These are phyloP conservation scores for Oreotrochilus melanogaster DNA, from an alignment of 2,113 vertebrate species.

Conservation along the genomic window DNA sequence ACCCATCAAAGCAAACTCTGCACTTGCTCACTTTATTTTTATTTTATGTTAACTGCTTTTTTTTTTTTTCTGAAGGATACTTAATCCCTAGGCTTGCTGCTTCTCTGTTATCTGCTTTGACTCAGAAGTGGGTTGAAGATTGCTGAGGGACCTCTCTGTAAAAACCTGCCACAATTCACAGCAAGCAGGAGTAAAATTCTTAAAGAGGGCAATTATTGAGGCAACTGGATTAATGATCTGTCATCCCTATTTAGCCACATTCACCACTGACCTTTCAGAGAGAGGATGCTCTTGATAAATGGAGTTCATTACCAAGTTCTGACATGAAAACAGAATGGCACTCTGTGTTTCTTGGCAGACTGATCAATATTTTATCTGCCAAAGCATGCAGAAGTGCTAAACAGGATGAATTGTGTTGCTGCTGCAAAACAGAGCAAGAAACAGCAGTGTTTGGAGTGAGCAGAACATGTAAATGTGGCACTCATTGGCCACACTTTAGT, in stretches of 20 bases:
- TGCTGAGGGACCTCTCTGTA: slow-evolving; percentile 27
- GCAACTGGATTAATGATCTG: slow-evolving; percentile 86
- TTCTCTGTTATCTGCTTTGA: slow-evolving; percentile 46
- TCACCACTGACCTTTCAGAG: slow-evolving; percentile 82
- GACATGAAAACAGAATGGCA: slow-evolving; percentile 82
- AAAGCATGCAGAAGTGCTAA: slow-evolving; percentile 70
- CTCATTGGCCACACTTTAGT: background rate
- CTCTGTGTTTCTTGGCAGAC: slow-evolving; percentile 71
- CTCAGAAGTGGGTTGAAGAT: slow-evolving; percentile 41
- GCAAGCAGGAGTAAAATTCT: slow-evolving; percentile 69
- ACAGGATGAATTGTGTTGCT: slow-evolving; percentile 35
- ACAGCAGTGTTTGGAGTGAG: background rate
- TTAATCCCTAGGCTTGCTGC: slow-evolving; percentile 47
- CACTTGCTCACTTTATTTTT: background rate
- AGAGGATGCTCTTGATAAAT: slow-evolving; percentile 83
- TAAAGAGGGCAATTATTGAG: slow-evolving; percentile 80
- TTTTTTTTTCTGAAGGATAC: slow-evolving; percentile 35
- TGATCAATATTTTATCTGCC: slow-evolving; percentile 85
- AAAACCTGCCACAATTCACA: slow-evolving; percentile 38
- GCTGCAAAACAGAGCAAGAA: slow-evolving; percentile 21
- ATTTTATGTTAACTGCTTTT: slow-evolving; percentile 3
- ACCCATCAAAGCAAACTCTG: background rate
- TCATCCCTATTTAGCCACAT: slow-evolving; percentile 82
- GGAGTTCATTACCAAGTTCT: slow-evolving; percentile 85
- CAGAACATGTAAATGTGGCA: background rate